Evolutionary conservation across 2,888 invertebrate species (phyloP), one percentile per base, ranked within the genome.

Genomic region (Limnephilus lunatus): DNA sequence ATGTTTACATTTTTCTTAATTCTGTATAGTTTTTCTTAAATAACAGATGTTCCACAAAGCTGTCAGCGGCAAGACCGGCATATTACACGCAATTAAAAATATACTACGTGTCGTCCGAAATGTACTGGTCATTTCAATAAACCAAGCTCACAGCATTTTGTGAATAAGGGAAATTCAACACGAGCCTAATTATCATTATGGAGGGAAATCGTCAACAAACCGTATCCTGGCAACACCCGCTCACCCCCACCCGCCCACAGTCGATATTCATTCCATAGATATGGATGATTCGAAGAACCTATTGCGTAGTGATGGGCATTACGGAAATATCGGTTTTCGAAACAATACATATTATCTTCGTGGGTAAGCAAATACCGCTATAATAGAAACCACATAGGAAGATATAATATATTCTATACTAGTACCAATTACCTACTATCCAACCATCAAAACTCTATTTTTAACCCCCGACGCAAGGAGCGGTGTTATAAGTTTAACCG

Each of bases 181-280:
- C 53, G 83, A 30, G 30, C 82, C 35, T 90, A 92, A 92, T 92
- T 92, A 92, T 92, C 92, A 85, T 85, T 85, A 86, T 81, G 85
- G 82, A 85, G 85, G 91, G 85, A 87, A 92, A 92, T 53, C 93
- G 93, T 91, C 93, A 93, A 93, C 93, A 93, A 93, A 93, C 93
- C 88, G 93, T 93, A 35, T 90, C 93, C 91, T 91, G 92, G 93
- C 92, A 92, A 92, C 91, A 15, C 85, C 92, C 85, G 35, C 44
- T 81, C 90, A 25, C 32, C 53, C 48, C 89, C 85, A 19, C 68
- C 48, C 53, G 9, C 25, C 83, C 48, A 68, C 91, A 87, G 87
- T 91, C 88, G 83, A 86, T 91, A 90, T 32, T 85, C 30, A 85
- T 90, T 90, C 88, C 80, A 89, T 90, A 90, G 90, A 81, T 32